Percentiles rank a stretch among this genome's conserved stretches.
These are phyloP conservation scores for Phyllotreta striolata DNA, from an alignment of 2,888 invertebrate genomes.

Conservation along the genomic window DNA sequence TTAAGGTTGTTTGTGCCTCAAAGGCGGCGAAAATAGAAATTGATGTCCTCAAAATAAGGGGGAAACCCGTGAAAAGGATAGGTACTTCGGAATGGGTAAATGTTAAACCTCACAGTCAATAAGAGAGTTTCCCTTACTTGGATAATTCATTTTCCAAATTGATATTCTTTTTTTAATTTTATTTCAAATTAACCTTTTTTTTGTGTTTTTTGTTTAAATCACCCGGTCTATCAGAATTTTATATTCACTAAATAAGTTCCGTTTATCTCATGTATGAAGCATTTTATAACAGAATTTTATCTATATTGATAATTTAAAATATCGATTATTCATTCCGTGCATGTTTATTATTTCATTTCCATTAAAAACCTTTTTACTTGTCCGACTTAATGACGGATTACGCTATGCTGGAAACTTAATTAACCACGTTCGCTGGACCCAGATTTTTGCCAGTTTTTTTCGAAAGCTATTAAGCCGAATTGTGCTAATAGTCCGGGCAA, in stretches of 20 bases:
- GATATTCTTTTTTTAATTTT: not conserved
- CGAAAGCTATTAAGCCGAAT: not conserved
- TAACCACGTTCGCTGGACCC: conserved; percentile 11
- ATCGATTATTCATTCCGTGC: no score
- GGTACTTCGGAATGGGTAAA: conserved; percentile 5
- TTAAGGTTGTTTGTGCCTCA: conserved; percentile 23
- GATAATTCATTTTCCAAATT: not conserved
- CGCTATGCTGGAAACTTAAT: conserved; percentile 23
- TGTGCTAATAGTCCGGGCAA: conserved; percentile 1
- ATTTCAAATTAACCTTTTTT: no score
- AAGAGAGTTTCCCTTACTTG: not conserved
- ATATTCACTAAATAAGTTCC: no score
- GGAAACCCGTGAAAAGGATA: conserved; percentile 14
- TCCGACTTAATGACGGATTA: conserved; percentile 30
- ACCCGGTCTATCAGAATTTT: no score
- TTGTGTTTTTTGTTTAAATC: no score
- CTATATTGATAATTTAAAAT: no score
- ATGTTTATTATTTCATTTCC: conserved; percentile 23
- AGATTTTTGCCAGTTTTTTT: conserved; percentile 16
- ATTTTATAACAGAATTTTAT: no score
- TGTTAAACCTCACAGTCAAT: conserved; percentile 6
- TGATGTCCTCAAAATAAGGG: conserved; percentile 24
- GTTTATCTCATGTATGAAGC: no score
- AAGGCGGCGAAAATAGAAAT: conserved; percentile 23
- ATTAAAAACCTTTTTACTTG: conserved; percentile 28